Evolutionary conservation across 2,797 vertebrate genomes (phyloP).

Genomic region (Odontamblyopus rebecca): DNA sequence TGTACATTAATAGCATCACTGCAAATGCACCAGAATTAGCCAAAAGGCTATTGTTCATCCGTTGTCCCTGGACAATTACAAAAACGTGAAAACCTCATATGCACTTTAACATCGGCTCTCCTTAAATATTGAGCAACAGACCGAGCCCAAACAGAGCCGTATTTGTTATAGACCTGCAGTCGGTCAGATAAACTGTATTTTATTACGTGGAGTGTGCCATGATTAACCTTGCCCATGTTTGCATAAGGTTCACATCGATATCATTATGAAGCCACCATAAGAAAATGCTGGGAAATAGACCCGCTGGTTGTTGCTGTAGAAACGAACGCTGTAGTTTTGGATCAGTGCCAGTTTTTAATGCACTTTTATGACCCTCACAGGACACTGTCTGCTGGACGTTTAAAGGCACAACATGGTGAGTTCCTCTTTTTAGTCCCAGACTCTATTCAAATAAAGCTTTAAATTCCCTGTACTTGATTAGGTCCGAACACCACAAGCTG

Average conservation of each 20-base stretch:
- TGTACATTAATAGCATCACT: too few relatives aligned
- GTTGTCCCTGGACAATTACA: too few relatives aligned
- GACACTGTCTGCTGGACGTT: slow-evolving; percentile 81
- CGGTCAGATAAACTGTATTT: background rate
- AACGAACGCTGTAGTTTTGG: too few relatives aligned
- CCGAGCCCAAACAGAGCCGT: background rate
- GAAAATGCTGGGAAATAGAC: background rate
- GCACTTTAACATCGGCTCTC: background rate
- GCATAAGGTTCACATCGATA: background rate
- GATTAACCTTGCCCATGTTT: slow-evolving; percentile 20
- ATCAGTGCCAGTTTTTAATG: slow-evolving; percentile 7
- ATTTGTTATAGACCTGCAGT: background rate
- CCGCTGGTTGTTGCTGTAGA: background rate
- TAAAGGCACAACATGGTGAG: slow-evolving; percentile 77
- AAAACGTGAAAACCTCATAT: too few relatives aligned
- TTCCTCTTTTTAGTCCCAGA: background rate
- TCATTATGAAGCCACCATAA: background rate
- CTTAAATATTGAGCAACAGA: background rate
- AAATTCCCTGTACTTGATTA: too few relatives aligned
- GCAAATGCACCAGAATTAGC: too few relatives aligned
- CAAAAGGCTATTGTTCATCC: too few relatives aligned
- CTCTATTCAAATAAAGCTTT: background rate
- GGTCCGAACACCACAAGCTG: too few relatives aligned
- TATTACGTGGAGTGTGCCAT: slow-evolving; percentile 1
- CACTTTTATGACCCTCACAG: slow-evolving; percentile 51